Evolutionary conservation across 1,140 invertebrate species (phyloP).

Genomic region (Zaprionus davidi): DNA sequence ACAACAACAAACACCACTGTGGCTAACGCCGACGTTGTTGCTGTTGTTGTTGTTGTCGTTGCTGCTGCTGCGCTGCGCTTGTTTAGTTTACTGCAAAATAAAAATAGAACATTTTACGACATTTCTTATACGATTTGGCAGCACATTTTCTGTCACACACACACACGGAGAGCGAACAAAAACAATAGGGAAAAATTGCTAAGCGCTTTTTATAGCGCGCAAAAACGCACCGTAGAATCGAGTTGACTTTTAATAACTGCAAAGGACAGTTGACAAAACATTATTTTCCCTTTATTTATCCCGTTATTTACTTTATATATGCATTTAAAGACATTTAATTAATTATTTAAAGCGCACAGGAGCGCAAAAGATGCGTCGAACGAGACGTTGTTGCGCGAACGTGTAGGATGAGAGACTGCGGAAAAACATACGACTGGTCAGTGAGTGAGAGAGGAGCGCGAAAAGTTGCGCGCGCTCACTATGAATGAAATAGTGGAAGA

Average conservation of each 20-base stretch:
- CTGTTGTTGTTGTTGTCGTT: constrained; percentile 4
- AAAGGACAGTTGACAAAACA: constrained; percentile 28
- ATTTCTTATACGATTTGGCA: constrained; percentile 49
- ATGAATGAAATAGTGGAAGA: constrained; percentile 56
- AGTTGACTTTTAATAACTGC: constrained; percentile 24
- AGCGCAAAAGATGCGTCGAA: constrained; percentile 49
- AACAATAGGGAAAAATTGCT: constrained; percentile 35
- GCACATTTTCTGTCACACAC: constrained; percentile 71
- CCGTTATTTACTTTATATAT: neutral
- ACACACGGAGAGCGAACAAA: constrained; percentile 40
- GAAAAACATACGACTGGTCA: constrained; percentile 45
- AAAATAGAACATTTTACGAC: constrained; percentile 78
- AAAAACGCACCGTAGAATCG: constrained; percentile 40
- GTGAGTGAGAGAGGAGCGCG: constrained; percentile 1
- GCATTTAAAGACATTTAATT: constrained; percentile 19
- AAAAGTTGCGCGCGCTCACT: constrained; percentile 22
- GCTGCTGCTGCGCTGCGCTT: constrained; percentile 45
- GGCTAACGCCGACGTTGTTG: neutral
- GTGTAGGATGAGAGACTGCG: constrained; percentile 69
- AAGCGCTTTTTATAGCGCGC: constrained; percentile 53
- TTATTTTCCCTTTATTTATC: constrained; percentile 41
- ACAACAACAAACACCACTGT: constrained; percentile 8
- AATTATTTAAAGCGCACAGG: constrained; percentile 47
- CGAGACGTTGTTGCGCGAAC: constrained; percentile 73
- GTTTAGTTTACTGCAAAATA: constrained; percentile 75